Evolutionary conservation across 2,888 invertebrate species (phyloP).

Genomic region (Phorcus lineatus): DNA sequence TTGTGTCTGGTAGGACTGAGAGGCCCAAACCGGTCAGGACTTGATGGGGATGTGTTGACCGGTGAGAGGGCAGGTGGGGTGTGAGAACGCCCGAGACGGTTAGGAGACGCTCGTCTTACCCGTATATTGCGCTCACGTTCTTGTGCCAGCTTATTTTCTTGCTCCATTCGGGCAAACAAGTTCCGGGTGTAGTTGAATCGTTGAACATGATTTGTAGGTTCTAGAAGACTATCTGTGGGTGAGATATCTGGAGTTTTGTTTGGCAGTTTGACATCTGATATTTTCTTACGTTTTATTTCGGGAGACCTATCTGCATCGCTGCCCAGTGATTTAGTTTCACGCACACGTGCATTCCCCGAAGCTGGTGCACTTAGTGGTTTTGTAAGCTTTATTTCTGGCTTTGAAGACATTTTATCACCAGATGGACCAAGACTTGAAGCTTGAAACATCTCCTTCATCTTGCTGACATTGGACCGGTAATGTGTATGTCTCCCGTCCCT

Average conservation of each 20-base stretch:
- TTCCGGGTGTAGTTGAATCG: constrained; percentile 72
- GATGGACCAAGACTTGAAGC: constrained; percentile 19
- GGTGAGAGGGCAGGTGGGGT: constrained; percentile 58
- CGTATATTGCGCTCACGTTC: constrained; percentile 41
- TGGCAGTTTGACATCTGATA: constrained; percentile 30
- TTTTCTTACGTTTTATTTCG: constrained; percentile 51
- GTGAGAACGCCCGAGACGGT: constrained; percentile 33
- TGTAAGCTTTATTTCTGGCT: not conserved
- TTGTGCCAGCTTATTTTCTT: constrained; percentile 54
- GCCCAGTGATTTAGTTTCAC: not conserved
- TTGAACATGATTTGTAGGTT: constrained; percentile 71
- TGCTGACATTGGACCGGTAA: constrained; percentile 66
- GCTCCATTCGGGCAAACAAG: constrained; percentile 73
- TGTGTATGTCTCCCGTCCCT: constrained; percentile 13
- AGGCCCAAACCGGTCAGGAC: constrained; percentile 9
- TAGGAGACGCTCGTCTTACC: constrained; percentile 47
- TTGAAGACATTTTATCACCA: not conserved
- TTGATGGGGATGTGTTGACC: constrained; percentile 45
- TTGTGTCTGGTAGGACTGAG: not conserved
- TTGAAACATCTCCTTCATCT: constrained; percentile 69
- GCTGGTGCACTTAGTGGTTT: constrained; percentile 4
- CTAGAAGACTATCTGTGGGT: constrained; percentile 31
- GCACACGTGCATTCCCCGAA: not conserved
- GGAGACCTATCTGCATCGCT: constrained; percentile 43
- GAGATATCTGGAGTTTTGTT: not conserved